Evolutionary conservation across 2,113 vertebrate genomes (phyloP).

Genomic region (Caracal caracal): DNA sequence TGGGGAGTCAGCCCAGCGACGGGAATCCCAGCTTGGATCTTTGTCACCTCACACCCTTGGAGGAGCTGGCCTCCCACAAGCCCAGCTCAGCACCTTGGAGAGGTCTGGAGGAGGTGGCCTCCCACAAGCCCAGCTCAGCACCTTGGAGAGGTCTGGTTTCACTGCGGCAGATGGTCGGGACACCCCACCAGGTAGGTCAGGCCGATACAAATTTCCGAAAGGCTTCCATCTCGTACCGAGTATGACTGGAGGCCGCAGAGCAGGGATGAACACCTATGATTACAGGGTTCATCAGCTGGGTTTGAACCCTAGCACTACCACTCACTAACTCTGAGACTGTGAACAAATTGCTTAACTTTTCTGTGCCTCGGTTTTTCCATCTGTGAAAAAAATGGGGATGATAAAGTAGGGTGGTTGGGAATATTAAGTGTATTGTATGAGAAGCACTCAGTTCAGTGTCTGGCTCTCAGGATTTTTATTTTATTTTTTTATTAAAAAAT

Average conservation of each 20-base stretch:
- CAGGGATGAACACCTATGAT: not conserved
- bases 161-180: not conserved
- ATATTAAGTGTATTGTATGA: not conserved
- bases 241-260: not conserved
- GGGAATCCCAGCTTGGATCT: not conserved
- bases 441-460: not conserved
- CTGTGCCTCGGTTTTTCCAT: not conserved
- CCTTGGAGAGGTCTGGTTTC: not conserved
- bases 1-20: no score
- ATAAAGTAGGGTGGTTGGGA: not conserved
- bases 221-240: not conserved
- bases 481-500: no score
- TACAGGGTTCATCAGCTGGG: not conserved
- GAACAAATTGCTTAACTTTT: not conserved
- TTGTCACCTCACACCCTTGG: not conserved
- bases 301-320: not conserved
- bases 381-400: not conserved
- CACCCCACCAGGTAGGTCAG: not conserved
- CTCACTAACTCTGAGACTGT: not conserved
- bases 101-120: not conserved
- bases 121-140: not conserved
- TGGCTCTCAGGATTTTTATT: not conserved
- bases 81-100: not conserved
- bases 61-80: not conserved
- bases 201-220: not conserved